A percentile compares a stretch with the other conserved stretches of the same genome.
phyloP scores from a whole-genome alignment of 1,140 invertebrate species.

The Meloidogyne floridensis region DNA sequence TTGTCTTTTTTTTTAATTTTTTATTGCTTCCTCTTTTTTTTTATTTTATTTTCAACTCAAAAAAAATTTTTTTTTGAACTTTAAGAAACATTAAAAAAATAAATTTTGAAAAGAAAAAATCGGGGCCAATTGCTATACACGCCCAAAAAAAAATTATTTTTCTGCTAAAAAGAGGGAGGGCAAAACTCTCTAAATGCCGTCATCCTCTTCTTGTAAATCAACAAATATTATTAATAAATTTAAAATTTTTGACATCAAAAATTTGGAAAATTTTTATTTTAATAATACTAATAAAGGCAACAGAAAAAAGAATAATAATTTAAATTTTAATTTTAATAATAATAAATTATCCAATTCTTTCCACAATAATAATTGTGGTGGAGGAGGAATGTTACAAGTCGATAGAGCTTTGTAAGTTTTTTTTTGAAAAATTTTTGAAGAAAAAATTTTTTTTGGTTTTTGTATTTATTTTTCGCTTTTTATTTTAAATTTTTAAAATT shows the following conservation, averaged over 20 bases:
- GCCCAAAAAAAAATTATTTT: background rate
- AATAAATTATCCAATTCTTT: background rate
- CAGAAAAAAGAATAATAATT: background rate
- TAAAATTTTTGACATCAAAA: constrained; percentile 4
- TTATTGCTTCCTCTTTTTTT: too few relatives aligned
- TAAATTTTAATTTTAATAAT: too few relatives aligned
- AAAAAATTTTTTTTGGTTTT: background rate
- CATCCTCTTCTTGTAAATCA: background rate
- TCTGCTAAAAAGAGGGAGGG: background rate
- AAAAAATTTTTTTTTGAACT: background rate
- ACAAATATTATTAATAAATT: constrained; percentile 1
- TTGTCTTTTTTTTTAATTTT: too few relatives aligned
- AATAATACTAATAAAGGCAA: background rate
- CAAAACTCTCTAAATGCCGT: background rate
- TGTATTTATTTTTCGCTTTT: background rate
- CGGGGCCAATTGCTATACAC: too few relatives aligned
- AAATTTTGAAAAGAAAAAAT: too few relatives aligned
- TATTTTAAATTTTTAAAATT: too few relatives aligned
- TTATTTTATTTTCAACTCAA: background rate
- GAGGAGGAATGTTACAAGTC: background rate
- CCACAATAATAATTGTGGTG: background rate
- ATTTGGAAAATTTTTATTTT: background rate
- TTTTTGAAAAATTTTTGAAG: background rate
- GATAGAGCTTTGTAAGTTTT: background rate
- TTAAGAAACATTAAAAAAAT: too few relatives aligned